These are phyloP conservation scores for Dolomedes plantarius DNA, from an alignment of 2,888 invertebrate genomes.

Conservation along the genomic window DNA sequence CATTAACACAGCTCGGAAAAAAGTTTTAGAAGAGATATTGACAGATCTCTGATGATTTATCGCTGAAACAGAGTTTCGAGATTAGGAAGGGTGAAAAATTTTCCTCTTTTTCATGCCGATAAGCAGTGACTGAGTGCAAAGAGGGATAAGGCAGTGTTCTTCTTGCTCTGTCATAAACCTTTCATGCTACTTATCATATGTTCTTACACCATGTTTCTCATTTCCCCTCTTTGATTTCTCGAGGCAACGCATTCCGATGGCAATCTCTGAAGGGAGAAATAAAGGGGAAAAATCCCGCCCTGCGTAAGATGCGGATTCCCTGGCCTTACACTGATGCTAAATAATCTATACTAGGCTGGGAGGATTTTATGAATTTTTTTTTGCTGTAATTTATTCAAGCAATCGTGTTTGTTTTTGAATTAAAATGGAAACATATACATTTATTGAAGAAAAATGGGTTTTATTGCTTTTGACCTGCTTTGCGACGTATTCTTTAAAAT, in stretches of 20 bases:
- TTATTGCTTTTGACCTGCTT: too few species aligned
- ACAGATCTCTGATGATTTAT: constrained; percentile 64
- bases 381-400: too few species aligned
- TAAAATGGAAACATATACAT: too few species aligned
- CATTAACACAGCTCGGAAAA: constrained; percentile 33
- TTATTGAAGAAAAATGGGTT: too few species aligned
- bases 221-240: not conserved
- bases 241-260: not conserved
- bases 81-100: constrained; percentile 47
- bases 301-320: too few species aligned
- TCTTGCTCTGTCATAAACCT: not conserved
- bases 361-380: too few species aligned
- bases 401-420: too few species aligned
- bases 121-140: not conserved
- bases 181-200: not conserved
- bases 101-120: constrained; percentile 34
- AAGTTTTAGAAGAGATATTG: constrained; percentile 44
- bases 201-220: not conserved
- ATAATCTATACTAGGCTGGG: too few species aligned
- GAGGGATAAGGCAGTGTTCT: not conserved
- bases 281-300: too few species aligned
- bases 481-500: too few species aligned
- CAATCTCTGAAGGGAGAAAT: too few species aligned
- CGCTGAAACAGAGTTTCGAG: constrained; percentile 47
- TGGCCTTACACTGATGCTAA: too few species aligned